Evolutionary conservation across 2,113 vertebrate species (phyloP), one percentile per base, ranked within the genome.

Genomic region (Cisticola juncidis): DNA sequence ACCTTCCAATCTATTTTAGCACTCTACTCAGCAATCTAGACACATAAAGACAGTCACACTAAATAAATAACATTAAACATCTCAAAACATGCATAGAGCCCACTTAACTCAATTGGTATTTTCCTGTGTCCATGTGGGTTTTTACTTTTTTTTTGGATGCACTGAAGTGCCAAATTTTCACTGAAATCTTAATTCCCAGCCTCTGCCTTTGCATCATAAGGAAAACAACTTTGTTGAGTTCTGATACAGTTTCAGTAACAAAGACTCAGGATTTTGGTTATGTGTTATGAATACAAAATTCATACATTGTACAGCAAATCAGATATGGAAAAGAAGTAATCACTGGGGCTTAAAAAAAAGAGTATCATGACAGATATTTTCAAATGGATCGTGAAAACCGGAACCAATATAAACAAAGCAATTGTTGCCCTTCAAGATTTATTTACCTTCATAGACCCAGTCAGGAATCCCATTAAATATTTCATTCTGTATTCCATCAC

Each of bases 401-500:
- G 31, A 92, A 88, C 13, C 9, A 47, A 47, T 47, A 47, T 21
- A 86, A 77, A 50, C 23, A 66, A 85, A 58, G 17, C 28, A 26
- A n/a, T 76, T 86, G 9, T 18, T 77, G 45, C 25, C 18, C 42
- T 82, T 81, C n/a, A 58, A 69, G 42, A 81, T 88, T 73, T 92
- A 60, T 86, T 95, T 92, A 99, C 99, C 99, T 97, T 99, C 99
- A 97, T 99, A 99, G 33, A 98, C 98, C 99, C 99, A 99, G 94
- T 99, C 99, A 92, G 99, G 99, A 85, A 99, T 96, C 31, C 99
- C 99, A 96, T 99, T 99, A 78, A 98, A 98, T 97, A 99, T 98
- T 97, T 98, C 96, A 97, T 99, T 99, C 95, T 98, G 94, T 97
- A 98, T 98, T 86, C 99, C 99, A 95, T 98, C 98, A 58, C 79